Conservation (phyloP, 2,888 invertebrate genomes). For the Leptothorax acervorum region DNA sequence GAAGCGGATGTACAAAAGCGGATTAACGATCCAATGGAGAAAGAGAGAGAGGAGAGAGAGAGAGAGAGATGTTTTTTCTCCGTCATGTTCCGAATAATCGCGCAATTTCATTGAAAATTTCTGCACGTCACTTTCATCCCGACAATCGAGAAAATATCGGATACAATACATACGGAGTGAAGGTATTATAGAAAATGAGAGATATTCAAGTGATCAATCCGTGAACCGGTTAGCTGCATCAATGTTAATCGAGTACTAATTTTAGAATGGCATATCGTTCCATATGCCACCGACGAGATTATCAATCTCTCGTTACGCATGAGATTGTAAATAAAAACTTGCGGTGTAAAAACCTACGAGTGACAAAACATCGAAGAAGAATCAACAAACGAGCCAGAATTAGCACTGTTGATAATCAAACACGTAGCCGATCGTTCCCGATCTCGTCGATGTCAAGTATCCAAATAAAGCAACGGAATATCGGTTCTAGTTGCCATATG, state of each 20-base stretch:
- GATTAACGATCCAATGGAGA: neutral
- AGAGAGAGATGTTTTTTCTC: neutral
- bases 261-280: neutral
- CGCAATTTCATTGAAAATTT: constrained; percentile 32
- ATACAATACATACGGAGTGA: neutral
- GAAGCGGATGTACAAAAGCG: constrained; percentile 32
- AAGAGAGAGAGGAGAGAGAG: neutral
- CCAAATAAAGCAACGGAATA: neutral
- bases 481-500: neutral
- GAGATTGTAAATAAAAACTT: neutral
- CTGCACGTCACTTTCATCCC: neutral
- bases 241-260: constrained; percentile 15
- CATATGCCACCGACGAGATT: neutral
- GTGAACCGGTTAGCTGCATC: constrained; percentile 8
- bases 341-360: neutral
- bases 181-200: neutral
- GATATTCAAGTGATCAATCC: neutral
- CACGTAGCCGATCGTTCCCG: neutral
- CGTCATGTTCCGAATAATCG: neutral
- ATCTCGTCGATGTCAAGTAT: neutral
- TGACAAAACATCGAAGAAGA: neutral
- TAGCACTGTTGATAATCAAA: neutral
- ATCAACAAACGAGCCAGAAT: neutral
- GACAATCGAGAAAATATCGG: neutral
- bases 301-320: constrained; percentile 8